Evolutionary conservation across 2,888 invertebrate genomes (phyloP), one percentile per base, ranked within the genome.

Genomic region (Formica aserva): DNA sequence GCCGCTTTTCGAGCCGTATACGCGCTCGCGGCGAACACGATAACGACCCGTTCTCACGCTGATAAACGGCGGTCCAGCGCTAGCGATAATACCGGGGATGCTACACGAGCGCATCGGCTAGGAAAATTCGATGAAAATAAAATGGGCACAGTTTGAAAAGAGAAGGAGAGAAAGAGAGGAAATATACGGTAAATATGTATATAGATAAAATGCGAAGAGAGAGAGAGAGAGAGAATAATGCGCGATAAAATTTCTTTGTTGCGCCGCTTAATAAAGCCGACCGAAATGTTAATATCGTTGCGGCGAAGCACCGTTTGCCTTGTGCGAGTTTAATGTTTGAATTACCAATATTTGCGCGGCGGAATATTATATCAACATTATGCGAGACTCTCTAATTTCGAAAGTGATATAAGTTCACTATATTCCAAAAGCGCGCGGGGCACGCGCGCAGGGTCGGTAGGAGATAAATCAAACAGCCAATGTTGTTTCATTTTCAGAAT

Each of bases 1-100:
- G 85, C 81, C 87, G 88, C 82, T 91, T 90, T 91, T 85, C 88
- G 87, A 91, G 90, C 87, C 88, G 86, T 87, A 45, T 48, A 52
- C 66, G 78, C 78, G 74, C 57, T 69, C 75, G 66, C 63, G 80
- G 29, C 35, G 45, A 57, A 22, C 60, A 45, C 66, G 85, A 88
- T 85, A 87, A 84, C 82, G 41, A 11, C 65, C 29, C 75, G 72
- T 83, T 85, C 83, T 72, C 87, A 86, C 82, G 84, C 63, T 81
- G 87, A 88, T 85, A 88, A 87, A 81, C 63, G 75, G 55, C 65
- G 66, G 15, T 13, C 48, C 72, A 67, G 74, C 63, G 62, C 63
- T 48, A 60, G 78, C 69, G 87, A 78, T 80, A 80, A 80, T 72
- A 45, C 35, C 45, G 45, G 22, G 41, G 69, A 76, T 41, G 29